A percentile compares a stretch with the other conserved stretches of the same genome.
These are phyloP conservation scores for Rhipidura dahli DNA, from an alignment of 2,113 vertebrate species.

Conservation along the genomic window DNA sequence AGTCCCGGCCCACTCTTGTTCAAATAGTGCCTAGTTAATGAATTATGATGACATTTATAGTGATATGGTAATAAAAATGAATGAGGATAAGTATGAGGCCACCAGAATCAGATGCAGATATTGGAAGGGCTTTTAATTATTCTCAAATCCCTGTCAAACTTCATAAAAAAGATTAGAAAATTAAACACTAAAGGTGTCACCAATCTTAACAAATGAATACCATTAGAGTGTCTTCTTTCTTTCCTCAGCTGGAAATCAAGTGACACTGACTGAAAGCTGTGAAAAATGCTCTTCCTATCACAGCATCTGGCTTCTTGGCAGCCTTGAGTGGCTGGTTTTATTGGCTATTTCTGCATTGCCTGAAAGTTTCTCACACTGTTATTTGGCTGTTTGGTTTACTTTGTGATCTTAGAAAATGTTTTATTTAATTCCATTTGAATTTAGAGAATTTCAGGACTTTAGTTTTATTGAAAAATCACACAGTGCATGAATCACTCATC, in stretches of 20 bases:
- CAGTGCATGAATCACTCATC: neutral
- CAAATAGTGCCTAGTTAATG: neutral
- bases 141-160: neutral
- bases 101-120: neutral
- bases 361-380: neutral
- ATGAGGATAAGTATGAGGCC: neutral
- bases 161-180: neutral
- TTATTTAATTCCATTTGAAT: slow-evolving; percentile 2
- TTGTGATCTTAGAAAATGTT: neutral
- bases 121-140: neutral
- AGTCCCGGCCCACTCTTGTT: neutral
- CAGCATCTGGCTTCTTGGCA: slow-evolving; percentile 19
- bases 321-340: neutral
- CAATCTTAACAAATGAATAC: neutral
- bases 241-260: neutral
- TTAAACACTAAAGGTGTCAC: neutral
- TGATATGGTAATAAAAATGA: neutral
- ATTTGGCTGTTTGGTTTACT: neutral
- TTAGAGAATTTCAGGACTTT: neutral
- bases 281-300: neutral
- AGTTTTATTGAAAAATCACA: neutral
- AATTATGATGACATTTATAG: neutral
- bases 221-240: neutral
- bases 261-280: neutral
- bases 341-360: neutral